phyloP scores from a whole-genome alignment of 2,888 invertebrate species.

The Chymomyza amoena region DNA sequence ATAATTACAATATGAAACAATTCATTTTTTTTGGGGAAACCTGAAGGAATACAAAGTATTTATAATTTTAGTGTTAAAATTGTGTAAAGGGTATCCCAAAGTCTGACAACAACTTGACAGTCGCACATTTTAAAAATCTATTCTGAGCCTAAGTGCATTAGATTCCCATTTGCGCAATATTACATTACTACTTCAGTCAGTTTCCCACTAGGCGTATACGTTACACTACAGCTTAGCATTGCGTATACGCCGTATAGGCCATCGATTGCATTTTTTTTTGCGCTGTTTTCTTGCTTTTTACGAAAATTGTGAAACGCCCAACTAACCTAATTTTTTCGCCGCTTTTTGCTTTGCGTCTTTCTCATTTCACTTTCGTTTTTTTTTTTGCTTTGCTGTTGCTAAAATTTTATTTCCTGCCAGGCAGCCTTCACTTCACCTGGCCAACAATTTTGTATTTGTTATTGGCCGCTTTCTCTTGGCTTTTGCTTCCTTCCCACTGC shows the following conservation, averaged over 20 bases:
- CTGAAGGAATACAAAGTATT: no score
- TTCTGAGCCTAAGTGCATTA: no score
- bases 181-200: no score
- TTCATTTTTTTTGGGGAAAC: no score
- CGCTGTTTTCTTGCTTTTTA: neutral
- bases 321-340: conserved; percentile 50
- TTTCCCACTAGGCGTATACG: conserved; percentile 25
- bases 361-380: conserved; percentile 3
- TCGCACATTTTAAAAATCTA: no score
- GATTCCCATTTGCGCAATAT: no score
- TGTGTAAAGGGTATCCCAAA: no score
- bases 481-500: conserved; percentile 30
- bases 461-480: neutral
- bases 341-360: conserved; percentile 28
- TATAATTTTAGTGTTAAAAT: no score
- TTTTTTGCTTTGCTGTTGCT: conserved; percentile 6
- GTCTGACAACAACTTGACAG: no score
- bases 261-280: conserved; percentile 38
- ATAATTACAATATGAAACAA: no score
- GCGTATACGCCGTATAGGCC: conserved; percentile 3
- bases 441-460: neutral
- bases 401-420: neutral
- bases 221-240: conserved; percentile 8
- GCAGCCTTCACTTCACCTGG: conserved; percentile 14
- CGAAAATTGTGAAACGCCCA: conserved; percentile 16